Conservation (phyloP, 2,888 invertebrate species). For the Caenorhabditis japonica region DNA sequence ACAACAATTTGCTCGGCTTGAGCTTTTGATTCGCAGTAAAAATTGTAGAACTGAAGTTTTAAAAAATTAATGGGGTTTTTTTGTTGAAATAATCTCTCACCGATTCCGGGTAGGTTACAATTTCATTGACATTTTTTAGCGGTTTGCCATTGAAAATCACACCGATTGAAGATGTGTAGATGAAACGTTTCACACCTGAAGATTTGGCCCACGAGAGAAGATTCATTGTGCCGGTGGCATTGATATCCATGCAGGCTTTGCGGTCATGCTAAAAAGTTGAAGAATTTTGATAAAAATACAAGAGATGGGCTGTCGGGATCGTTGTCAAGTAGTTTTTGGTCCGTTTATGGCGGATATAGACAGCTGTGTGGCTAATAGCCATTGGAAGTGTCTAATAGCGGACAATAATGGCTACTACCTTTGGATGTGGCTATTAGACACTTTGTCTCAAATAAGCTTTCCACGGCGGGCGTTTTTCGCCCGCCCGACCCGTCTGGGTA, state of each 20-base stretch:
- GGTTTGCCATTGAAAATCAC: conserved; percentile 31
- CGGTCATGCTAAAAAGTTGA: conserved; percentile 23
- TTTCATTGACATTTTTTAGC: conserved; percentile 14
- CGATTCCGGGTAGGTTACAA: conserved; percentile 2
- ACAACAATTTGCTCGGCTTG: conserved; percentile 36
- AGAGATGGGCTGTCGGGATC: too few species aligned
- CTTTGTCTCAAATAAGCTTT: too few species aligned
- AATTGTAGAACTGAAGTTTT: conserved; percentile 34
- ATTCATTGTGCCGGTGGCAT: conserved; percentile 33
- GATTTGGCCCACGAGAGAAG: conserved; percentile 11
- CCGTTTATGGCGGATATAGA: too few species aligned
- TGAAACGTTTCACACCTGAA: conserved; percentile 25
- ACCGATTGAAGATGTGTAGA: conserved; percentile 41
- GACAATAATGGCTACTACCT: too few species aligned
- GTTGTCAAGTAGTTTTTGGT: too few species aligned
- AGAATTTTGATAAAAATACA: background rate
- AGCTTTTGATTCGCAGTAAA: conserved; percentile 44
- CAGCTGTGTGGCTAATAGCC: too few species aligned
- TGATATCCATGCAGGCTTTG: conserved; percentile 30
- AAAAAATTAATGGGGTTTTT: background rate
- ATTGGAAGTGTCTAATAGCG: too few species aligned
- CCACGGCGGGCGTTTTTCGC: too few species aligned
- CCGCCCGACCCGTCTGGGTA: too few species aligned
- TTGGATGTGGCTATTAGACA: too few species aligned
- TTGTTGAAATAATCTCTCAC: background rate